Conservation (phyloP, 2,888 invertebrate species). For the Tetheella fluctuosa region DNA sequence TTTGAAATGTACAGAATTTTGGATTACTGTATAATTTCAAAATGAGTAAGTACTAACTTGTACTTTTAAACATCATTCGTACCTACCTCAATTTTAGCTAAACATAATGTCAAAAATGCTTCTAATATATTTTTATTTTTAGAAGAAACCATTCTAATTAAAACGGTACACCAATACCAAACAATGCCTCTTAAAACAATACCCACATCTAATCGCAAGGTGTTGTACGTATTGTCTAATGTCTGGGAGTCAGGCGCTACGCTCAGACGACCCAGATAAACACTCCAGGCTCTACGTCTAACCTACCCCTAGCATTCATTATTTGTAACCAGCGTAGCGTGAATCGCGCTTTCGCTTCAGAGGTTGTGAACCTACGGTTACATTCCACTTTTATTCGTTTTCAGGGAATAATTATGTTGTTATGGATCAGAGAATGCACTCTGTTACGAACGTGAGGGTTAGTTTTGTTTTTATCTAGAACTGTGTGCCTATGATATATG, state of each 20-base stretch:
- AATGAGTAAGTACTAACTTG: too few relatives aligned
- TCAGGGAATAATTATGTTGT: not conserved
- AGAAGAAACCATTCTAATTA: too few relatives aligned
- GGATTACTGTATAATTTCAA: too few relatives aligned
- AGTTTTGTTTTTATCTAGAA: not conserved
- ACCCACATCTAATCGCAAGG: not conserved
- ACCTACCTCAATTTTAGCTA: too few relatives aligned
- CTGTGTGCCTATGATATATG: too few relatives aligned
- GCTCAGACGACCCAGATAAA: not conserved
- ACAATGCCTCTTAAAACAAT: not conserved
- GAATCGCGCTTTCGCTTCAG: slow-evolving; percentile 11
- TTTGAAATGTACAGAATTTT: too few relatives aligned
- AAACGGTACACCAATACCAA: too few relatives aligned
- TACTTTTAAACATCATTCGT: too few relatives aligned
- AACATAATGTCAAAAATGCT: too few relatives aligned
- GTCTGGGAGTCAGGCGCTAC: too few relatives aligned
- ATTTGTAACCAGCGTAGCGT: slow-evolving; percentile 11
- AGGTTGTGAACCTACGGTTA: not conserved
- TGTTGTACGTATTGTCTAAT: not conserved
- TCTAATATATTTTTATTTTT: too few relatives aligned
- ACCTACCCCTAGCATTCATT: slow-evolving; percentile 2
- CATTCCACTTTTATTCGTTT: not conserved
- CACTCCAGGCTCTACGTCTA: not conserved
- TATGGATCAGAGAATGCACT: not conserved
- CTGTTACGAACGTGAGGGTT: not conserved